Conservation (phyloP, 2,797 vertebrate genomes). For the Remorina albescens region DNA sequence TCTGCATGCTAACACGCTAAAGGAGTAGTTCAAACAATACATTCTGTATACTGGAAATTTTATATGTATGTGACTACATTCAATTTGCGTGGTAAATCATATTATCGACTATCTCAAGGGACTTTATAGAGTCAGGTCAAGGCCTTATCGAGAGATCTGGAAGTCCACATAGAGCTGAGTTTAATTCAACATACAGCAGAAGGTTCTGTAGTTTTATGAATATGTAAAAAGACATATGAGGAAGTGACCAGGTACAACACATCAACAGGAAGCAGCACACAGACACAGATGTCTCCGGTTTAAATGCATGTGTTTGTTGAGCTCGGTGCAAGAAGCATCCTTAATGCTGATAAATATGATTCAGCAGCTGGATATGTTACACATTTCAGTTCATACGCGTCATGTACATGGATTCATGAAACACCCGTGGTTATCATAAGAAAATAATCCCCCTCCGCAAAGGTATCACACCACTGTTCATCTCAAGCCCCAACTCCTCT, state of each 20-base stretch:
- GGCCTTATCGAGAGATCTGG: no score
- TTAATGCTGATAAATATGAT: neutral
- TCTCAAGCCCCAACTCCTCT: slow-evolving; percentile 32
- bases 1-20: neutral
- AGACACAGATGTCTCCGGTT: neutral
- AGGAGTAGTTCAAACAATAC: neutral
- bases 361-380: neutral
- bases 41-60: neutral
- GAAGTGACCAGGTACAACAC: neutral
- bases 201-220: neutral
- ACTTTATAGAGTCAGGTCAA: no score
- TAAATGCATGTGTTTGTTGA: neutral
- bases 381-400: slow-evolving; percentile 6
- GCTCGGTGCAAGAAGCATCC: neutral
- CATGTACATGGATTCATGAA: slow-evolving; percentile 23
- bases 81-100: no score
- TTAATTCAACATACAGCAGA: neutral
- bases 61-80: neutral
- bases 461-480: slow-evolving; percentile 20
- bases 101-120: no score
- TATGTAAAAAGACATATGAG: neutral
- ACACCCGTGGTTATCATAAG: slow-evolving; percentile 19
- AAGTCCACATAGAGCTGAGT: neutral
- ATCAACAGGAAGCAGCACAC: neutral
- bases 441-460: slow-evolving; percentile 26